These are phyloP conservation scores for Falco berigora DNA, from an alignment of 2,797 vertebrate genomes.

Conservation along the genomic window DNA sequence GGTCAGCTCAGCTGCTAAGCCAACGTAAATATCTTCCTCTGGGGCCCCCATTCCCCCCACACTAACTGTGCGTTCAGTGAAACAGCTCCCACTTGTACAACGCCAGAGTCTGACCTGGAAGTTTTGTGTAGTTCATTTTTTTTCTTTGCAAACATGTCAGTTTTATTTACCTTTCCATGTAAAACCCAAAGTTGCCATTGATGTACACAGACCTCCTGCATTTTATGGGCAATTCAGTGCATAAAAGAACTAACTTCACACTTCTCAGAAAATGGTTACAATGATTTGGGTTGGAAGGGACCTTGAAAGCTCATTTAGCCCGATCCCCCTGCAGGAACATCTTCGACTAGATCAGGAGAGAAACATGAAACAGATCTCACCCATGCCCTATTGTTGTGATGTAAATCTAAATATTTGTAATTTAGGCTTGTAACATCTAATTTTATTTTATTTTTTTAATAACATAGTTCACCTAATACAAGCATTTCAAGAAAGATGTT, in stretches of 20 bases:
- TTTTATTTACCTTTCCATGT: background rate
- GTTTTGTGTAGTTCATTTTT: background rate
- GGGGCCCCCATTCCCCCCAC: background rate
- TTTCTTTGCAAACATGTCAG: background rate
- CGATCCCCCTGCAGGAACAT: background rate
- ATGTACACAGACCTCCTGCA: background rate
- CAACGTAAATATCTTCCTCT: background rate
- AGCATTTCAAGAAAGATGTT: background rate
- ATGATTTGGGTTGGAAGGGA: background rate
- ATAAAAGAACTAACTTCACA: background rate
- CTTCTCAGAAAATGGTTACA: background rate
- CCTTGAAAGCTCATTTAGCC: background rate
- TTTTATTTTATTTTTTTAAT: rapidly evolving
- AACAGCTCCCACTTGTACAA: background rate
- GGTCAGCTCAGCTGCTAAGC: background rate
- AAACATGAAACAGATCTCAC: background rate
- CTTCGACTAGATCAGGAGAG: background rate
- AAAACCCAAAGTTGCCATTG: background rate
- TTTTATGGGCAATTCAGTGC: background rate
- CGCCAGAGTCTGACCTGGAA: background rate
- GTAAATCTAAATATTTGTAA: background rate
- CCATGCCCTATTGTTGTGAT: background rate
- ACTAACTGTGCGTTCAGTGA: background rate
- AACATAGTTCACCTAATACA: background rate
- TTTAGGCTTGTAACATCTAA: background rate